Evolutionary conservation across 1,140 invertebrate species (phyloP).

Genomic region (Neodiprion fabricii): DNA sequence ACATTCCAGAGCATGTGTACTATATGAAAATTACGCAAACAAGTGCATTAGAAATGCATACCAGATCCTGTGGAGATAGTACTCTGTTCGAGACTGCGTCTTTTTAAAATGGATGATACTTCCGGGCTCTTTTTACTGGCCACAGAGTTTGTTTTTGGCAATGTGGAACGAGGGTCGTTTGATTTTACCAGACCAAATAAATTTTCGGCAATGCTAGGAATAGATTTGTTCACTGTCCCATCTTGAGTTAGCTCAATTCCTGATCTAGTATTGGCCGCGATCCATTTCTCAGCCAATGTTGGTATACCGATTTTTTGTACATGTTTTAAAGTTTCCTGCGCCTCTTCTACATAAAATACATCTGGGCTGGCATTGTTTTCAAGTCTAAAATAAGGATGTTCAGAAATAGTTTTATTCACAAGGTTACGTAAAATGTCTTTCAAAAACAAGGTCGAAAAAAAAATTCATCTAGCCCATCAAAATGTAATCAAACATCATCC

Average conservation of each 20-base stretch:
- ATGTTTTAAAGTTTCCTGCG: constrained; percentile 72
- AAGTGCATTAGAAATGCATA: constrained; percentile 31
- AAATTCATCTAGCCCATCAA: constrained; percentile 10
- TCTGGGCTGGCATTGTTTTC: constrained; percentile 64
- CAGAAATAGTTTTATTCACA: constrained; percentile 32
- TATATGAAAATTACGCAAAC: not conserved
- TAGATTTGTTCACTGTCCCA: constrained; percentile 32
- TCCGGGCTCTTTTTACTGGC: constrained; percentile 55
- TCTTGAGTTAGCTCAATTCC: constrained; percentile 55
- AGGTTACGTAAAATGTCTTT: constrained; percentile 31
- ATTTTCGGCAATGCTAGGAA: constrained; percentile 54
- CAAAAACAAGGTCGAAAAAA: not conserved
- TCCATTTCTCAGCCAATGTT: constrained; percentile 68
- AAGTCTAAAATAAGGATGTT: constrained; percentile 37
- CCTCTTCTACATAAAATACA: constrained; percentile 71
- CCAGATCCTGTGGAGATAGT: constrained; percentile 46
- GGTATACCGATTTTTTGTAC: constrained; percentile 71
- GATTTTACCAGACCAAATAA: constrained; percentile 57
- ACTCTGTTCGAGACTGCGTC: constrained; percentile 64
- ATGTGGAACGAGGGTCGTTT: constrained; percentile 42
- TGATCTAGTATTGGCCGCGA: constrained; percentile 64
- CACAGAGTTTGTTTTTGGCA: constrained; percentile 30
- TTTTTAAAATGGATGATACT: constrained; percentile 66
- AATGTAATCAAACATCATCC: constrained; percentile 29
- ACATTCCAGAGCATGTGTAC: too few species aligned